Evolutionary conservation across 2,888 invertebrate genomes (phyloP).

Genomic region (Drosophila pullipes): DNA sequence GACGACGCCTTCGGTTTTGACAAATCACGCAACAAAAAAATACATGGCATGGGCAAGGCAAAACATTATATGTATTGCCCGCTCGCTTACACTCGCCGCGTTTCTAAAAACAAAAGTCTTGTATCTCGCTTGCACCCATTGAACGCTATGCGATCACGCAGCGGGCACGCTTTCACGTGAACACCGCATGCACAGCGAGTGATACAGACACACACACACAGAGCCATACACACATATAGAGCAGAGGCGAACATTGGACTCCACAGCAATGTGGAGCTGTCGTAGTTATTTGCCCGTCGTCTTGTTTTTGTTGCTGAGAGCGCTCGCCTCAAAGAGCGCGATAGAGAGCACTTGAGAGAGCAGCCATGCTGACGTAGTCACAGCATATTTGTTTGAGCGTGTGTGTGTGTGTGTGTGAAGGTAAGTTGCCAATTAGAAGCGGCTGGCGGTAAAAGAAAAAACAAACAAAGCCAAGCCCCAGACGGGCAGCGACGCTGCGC

Average conservation of each 20-base stretch:
- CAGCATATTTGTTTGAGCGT: constrained; percentile 51
- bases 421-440: constrained; percentile 68
- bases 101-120: constrained; percentile 84
- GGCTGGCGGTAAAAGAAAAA: constrained; percentile 33
- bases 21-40: constrained; percentile 67
- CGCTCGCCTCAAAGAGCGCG: constrained; percentile 17
- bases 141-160: constrained; percentile 84
- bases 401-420: constrained; percentile 40
- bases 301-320: constrained; percentile 42
- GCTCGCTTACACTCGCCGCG: constrained; percentile 77
- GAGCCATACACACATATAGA: constrained; percentile 14
- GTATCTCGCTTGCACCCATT: constrained; percentile 77
- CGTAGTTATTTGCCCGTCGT: constrained; percentile 46
- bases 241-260: constrained; percentile 72
- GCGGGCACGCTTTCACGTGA: constrained; percentile 91
- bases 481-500: constrained; percentile 13
- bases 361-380: constrained; percentile 52
- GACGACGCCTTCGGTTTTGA: constrained; percentile 60
- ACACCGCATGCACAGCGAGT: constrained; percentile 86
- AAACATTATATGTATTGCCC: constrained; percentile 46
- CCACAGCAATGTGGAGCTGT: constrained; percentile 53
- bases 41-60: constrained; percentile 61
- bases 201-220: constrained; percentile 55
- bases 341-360: constrained; percentile 26
- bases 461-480: constrained; percentile 69